Evolutionary conservation across 1,140 invertebrate species (phyloP), one percentile per base, ranked within the genome.

Genomic region (Lucilia sericata): DNA sequence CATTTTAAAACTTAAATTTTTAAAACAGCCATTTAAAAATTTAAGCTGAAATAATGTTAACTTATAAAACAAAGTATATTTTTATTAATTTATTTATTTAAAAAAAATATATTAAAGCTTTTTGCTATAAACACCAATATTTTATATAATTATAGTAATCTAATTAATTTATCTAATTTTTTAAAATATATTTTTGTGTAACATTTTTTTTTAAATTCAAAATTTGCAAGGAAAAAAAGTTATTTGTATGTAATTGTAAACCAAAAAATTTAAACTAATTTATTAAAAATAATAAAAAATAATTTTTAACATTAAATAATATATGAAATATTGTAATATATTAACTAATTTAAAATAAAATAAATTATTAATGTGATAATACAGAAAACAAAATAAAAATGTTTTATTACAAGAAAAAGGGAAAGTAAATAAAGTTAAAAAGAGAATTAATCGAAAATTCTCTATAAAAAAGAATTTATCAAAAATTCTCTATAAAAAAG

Each of bases 11-110:
- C 42, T 80, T 80, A 70, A 70, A 17, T 80, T 80, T 80, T 80
- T 80, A 80, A 80, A 80, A 80, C 76, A 80, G 76, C 76, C 76
- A 80, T 80, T 80, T 80, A 49, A 80, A 80, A 80, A 80, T 80
- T 47, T 80, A 49, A 80, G 21, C 17, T 36, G 42, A 12, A 42
- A 9, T 36, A n/a, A 78, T 78, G 34, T 47, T 42, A 36, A 42
- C 36, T 5, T 42, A 14, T n/a, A 60, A 60, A 78, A 19, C 5
- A 36, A n/a, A 30, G 25, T 30, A 30, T 30, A 30, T 30, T 30
- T 30, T 30, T 30, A 30, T 30, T 2, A 30, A 30, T n/a, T n/a
- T n/a, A 30, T 30, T 30, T 30, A 30, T 30, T 30, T 30, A 30
- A 30, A 30, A 30, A 2, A 30, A 30, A 30, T 30, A 42, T 30